These are phyloP conservation scores for Spheniscus humboldti DNA, from an alignment of 2,797 vertebrate genomes.

Conservation along the genomic window DNA sequence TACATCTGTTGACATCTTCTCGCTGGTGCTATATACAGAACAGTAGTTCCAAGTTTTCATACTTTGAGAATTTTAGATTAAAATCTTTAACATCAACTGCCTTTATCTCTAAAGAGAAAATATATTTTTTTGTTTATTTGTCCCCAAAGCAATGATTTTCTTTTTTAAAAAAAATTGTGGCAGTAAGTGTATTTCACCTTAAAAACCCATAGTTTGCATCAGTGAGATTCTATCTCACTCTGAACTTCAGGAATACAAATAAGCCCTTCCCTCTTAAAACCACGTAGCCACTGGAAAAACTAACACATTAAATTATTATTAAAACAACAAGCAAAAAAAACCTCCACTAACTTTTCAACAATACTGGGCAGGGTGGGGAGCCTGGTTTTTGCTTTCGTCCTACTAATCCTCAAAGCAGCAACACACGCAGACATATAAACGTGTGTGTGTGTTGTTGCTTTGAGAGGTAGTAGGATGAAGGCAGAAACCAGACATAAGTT, in stretches of 20 bases:
- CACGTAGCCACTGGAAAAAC: neutral
- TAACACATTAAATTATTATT: neutral
- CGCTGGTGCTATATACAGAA: neutral
- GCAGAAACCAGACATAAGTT: neutral
- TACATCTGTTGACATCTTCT: neutral
- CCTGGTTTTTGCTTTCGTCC: neutral
- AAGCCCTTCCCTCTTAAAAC: neutral
- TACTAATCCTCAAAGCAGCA: neutral
- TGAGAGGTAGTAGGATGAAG: neutral
- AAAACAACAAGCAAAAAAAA: neutral
- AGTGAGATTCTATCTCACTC: neutral
- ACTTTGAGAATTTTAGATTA: neutral
- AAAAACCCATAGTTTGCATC: neutral
- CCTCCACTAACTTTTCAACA: neutral
- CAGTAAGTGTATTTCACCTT: neutral
- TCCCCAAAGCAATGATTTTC: neutral
- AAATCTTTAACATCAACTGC: neutral
- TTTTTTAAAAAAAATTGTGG: neutral
- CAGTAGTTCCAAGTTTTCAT: neutral
- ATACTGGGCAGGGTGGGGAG: rapidly evolving
- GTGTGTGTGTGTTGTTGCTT: rapidly evolving
- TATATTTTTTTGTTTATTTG: neutral
- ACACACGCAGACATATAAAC: neutral
- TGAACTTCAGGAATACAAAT: neutral
- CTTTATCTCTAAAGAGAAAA: neutral